Percentiles rank a stretch among this genome's conserved stretches.
Conservation (phyloP, 2,113 vertebrate genomes). For the Cranoglanis bouderius region DNA sequence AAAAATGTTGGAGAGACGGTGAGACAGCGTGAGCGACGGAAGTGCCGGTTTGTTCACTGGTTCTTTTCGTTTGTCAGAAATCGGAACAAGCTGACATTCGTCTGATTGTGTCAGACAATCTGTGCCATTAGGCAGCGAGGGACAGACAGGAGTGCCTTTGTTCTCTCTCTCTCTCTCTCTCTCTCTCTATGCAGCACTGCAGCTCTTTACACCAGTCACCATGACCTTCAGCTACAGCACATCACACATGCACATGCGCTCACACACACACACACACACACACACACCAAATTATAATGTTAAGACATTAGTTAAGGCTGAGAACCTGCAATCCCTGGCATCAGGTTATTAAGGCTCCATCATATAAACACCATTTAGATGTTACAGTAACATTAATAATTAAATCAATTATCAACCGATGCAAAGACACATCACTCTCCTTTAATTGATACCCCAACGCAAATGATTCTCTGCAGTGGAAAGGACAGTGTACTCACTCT, state of each 20-base stretch:
- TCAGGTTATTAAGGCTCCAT: not conserved
- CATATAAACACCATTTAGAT: not conserved
- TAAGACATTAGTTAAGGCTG: not conserved
- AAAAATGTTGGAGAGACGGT: conserved; percentile 10
- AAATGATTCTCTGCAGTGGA: not conserved
- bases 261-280: conserved; percentile 9
- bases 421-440: not conserved
- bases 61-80: not conserved
- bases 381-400: not conserved
- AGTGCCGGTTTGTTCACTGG: not conserved
- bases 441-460: not conserved
- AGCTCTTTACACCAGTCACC: conserved; percentile 35
- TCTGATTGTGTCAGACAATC: conserved; percentile 35
- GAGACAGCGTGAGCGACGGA: not conserved
- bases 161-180: conserved; percentile 20
- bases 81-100: conserved; percentile 30
- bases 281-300: not conserved
- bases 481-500: not conserved
- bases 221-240: conserved; percentile 33
- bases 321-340: not conserved
- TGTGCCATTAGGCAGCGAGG: conserved; percentile 20
- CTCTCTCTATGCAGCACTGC: conserved; percentile 24
- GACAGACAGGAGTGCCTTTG: conserved; percentile 39
- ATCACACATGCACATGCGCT: conserved; percentile 4
- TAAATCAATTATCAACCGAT: not conserved